A percentile compares a stretch with the other conserved stretches of the same genome.
Evolutionary conservation across 2,113 vertebrate species (phyloP).

Genomic region (Urocitellus parryii): DNA sequence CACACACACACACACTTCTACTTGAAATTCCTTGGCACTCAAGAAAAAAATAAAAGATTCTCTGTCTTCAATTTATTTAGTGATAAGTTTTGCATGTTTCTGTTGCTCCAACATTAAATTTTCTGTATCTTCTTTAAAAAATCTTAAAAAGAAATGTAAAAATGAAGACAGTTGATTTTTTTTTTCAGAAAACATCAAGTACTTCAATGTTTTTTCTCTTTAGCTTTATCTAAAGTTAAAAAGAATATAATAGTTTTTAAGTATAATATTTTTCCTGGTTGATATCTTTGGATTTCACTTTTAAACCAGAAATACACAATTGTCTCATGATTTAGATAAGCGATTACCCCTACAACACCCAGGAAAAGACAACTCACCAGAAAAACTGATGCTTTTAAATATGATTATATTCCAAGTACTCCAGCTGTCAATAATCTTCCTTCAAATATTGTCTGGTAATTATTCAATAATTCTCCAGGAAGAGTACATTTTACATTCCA

Average conservation of each 20-base stretch:
- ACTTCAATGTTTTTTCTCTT: no score
- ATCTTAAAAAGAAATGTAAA: background rate
- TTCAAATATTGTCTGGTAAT: background rate
- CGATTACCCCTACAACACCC: background rate
- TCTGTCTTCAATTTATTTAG: background rate
- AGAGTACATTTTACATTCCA: background rate
- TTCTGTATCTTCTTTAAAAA: background rate
- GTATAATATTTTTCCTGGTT: background rate
- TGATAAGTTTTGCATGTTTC: background rate
- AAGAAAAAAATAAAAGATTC: background rate
- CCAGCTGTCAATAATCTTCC: background rate
- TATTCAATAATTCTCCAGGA: background rate
- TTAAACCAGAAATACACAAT: background rate
- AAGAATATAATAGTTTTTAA: background rate
- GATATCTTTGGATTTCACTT: background rate
- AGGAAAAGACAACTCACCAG: background rate
- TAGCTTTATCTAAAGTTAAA: background rate
- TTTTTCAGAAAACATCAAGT: background rate
- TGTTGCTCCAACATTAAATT: background rate
- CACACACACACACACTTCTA: no score
- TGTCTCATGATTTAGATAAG: background rate
- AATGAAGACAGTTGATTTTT: background rate
- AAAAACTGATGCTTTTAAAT: background rate
- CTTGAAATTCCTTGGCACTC: background rate
- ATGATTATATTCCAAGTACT: background rate